Base-by-base conservation (phyloP, 1,140 invertebrate genomes). In the Pseudomyrmex cubaensis region DNA sequence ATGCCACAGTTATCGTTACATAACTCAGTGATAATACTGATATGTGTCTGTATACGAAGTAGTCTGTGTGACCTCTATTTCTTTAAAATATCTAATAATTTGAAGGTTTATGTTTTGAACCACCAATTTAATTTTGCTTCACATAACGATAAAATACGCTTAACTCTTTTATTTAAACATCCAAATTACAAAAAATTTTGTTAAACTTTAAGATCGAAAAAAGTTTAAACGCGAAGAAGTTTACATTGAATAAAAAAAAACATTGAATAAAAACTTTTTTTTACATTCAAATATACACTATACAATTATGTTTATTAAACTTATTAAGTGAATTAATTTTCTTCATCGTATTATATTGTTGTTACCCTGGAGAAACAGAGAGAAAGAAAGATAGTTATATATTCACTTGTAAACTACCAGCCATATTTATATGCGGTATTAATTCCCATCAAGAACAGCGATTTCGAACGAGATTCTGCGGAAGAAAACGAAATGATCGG, bases 371-470 rank as follows among this genome's bases (percentile, higher is more conserved):
- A 25, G 25, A 25, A 25, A 25, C 25, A n/a, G n/a, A 7, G 35
- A 35, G 5, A 7, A 35, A 35, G 5, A 35, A 7, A 35, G 35
- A 35, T 35, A 35, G 35, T 35, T 35, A 35, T 22, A 77, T 67
- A 70, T 75, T 52, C 59, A 73, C 59, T 63, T 63, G 70, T 76
- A 87, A 85, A 5, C 5, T 35, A 35, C 5, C 35, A 85, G 62
- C 75, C 78, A 84, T 76, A 87, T 88, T 88, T 85, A 78, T 87
- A 69, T 20, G 70, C 73, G 54, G 13, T 56, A 67, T 74, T 88
- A 88, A 87, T 88, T 85, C 57, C 35, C 82, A 17, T 44, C 50
- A 70, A 70, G 44, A 22, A 62, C 4, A 46, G 48, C 13, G 46
- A 22, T 44, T 46, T 48, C n/a, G 48, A 63, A 12, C 13, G 56